phyloP scores from a whole-genome alignment of 92 coral and sea anemone genomes.

The Anthopleura xanthogrammica region DNA sequence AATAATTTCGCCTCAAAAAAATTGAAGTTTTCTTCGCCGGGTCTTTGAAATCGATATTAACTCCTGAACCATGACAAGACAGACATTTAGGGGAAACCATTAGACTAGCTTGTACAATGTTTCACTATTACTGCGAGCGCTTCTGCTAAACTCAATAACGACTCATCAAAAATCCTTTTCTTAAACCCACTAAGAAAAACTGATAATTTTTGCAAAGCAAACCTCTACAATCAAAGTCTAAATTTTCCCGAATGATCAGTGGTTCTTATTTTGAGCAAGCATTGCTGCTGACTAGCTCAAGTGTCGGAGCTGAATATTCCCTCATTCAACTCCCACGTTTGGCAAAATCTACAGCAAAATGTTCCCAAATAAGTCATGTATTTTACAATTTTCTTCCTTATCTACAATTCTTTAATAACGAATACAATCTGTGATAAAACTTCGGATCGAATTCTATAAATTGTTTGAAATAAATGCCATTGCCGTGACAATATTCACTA shows the following conservation, averaged over 20 bases:
- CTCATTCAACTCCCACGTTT: background rate
- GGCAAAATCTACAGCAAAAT: background rate
- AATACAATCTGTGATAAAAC: background rate
- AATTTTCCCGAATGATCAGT: background rate
- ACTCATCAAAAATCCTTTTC: conserved; percentile 1
- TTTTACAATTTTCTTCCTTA: background rate
- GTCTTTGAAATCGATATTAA: conserved; percentile 5
- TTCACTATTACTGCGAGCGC: conserved; percentile 1
- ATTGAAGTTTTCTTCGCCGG: conserved; percentile 1
- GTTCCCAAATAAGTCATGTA: background rate
- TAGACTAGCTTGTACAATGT: conserved; percentile 7
- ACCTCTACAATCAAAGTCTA: background rate
- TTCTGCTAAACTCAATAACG: background rate
- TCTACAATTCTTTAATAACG: background rate
- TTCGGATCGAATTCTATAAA: background rate
- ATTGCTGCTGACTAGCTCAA: background rate
- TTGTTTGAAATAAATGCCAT: conserved; percentile 10
- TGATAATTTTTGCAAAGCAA: background rate
- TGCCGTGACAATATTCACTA: conserved; percentile 1
- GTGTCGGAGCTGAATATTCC: background rate
- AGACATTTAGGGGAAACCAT: background rate
- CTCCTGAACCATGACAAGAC: conserved; percentile 26
- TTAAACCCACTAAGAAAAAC: background rate
- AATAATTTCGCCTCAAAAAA: background rate
- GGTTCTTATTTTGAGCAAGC: background rate